A percentile compares a stretch with the other conserved stretches of the same genome.
phyloP scores from a whole-genome alignment of 2,888 invertebrate species.

The Uloborus plumipes region DNA sequence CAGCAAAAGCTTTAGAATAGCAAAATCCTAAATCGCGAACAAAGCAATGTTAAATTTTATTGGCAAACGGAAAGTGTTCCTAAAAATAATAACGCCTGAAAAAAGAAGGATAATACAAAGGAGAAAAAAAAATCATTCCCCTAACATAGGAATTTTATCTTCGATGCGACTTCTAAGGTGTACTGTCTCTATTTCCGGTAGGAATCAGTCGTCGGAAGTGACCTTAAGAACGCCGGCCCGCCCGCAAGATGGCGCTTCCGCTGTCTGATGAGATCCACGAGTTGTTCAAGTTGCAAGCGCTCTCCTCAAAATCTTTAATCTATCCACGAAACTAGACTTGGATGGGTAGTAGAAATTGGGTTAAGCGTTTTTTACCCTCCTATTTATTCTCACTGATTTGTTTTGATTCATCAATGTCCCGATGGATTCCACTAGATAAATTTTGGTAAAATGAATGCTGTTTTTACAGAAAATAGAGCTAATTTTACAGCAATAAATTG shows the following conservation, averaged over 20 bases:
- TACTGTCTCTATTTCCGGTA: slow-evolving; percentile 56
- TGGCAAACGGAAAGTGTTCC: no score
- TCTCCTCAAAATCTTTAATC: slow-evolving; percentile 8
- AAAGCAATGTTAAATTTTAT: no score
- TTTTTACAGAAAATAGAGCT: no score
- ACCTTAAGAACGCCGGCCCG: slow-evolving; percentile 35
- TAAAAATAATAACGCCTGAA: background rate
- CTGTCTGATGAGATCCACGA: slow-evolving; percentile 10
- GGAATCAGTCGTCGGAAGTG: slow-evolving; percentile 40
- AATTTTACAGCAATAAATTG: no score
- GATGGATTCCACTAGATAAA: no score
- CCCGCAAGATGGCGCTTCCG: slow-evolving; percentile 19
- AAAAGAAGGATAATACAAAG: background rate
- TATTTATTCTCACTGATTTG: no score
- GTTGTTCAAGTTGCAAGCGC: background rate
- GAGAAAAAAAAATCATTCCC: background rate
- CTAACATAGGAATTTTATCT: slow-evolving; percentile 5
- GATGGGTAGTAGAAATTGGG: background rate
- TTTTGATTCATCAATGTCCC: no score
- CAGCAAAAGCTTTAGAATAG: no score
- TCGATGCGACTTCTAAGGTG: slow-evolving; percentile 29
- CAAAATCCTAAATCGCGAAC: no score
- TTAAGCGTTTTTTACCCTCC: background rate
- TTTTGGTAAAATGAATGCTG: no score
- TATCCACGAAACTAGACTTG: background rate